phyloP scores from a whole-genome alignment of 2,797 vertebrate species.

The Spondyliosoma cantharus region DNA sequence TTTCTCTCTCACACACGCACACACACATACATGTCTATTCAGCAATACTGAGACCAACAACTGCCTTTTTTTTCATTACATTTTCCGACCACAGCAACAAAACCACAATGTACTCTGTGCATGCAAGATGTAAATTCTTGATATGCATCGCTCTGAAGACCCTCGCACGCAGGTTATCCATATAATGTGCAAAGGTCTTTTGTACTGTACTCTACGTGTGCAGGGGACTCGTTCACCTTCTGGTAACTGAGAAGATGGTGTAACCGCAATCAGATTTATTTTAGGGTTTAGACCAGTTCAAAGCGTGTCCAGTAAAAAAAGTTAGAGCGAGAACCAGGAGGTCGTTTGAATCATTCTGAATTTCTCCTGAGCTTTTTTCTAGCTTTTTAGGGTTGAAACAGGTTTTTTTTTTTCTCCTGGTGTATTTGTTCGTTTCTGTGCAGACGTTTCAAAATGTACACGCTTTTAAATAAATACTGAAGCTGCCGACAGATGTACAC shows the following conservation, averaged over 20 bases:
- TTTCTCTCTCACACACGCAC: background rate
- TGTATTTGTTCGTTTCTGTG: background rate
- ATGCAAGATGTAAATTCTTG: slow-evolving; percentile 18
- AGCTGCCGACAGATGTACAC: background rate
- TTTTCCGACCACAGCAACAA: slow-evolving; percentile 61
- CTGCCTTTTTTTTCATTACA: slow-evolving; percentile 11
- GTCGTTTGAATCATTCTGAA: background rate
- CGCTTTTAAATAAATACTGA: background rate
- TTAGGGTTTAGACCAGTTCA: background rate
- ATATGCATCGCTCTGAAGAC: background rate
- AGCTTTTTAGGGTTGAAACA: background rate
- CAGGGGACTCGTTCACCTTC: background rate
- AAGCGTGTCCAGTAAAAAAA: background rate
- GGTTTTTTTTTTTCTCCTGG: background rate
- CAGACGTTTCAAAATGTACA: background rate
- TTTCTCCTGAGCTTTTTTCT: background rate
- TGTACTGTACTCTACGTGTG: background rate
- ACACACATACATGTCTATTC: background rate
- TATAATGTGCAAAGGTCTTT: background rate
- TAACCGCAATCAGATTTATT: background rate
- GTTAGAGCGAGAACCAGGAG: too few relatives aligned
- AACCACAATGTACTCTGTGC: slow-evolving; percentile 40
- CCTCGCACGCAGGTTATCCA: background rate
- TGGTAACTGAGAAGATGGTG: background rate
- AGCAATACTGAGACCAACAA: slow-evolving; percentile 13